A percentile compares a stretch with the other conserved stretches of the same genome.
These are phyloP conservation scores for Heterotilapia buettikoferi DNA, from an alignment of 2,113 vertebrate species.

Conservation along the genomic window DNA sequence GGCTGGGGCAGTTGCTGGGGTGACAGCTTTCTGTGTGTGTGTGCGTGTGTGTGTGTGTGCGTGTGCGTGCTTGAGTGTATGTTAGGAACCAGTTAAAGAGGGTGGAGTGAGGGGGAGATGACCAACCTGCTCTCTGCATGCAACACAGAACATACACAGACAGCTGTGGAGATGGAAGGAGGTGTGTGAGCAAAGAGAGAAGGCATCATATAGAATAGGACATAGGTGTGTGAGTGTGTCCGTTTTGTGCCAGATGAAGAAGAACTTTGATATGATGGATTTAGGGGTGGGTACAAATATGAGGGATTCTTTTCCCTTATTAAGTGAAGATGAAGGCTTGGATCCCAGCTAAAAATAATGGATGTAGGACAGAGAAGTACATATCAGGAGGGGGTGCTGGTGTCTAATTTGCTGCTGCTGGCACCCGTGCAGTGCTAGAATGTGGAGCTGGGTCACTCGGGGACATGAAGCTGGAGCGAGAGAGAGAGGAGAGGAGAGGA, in stretches of 20 bases:
- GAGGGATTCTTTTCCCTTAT: conserved; percentile 62
- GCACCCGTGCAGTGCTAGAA: conserved; percentile 50
- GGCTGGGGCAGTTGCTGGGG: too few relatives aligned
- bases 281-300: conserved; percentile 19
- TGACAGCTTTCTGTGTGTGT: conserved; percentile 22
- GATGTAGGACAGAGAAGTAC: conserved; percentile 53
- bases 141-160: not conserved
- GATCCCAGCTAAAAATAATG: conserved; percentile 74
- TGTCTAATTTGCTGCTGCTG: conserved; percentile 67
- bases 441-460: conserved; percentile 55
- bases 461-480: conserved; percentile 36
- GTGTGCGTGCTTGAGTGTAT: not conserved
- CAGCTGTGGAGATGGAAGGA: not conserved
- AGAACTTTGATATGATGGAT: conserved; percentile 1
- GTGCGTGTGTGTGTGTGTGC: not conserved
- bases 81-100: conserved; percentile 6
- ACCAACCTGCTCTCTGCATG: not conserved
- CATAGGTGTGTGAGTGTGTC: not conserved
- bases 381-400: conserved; percentile 46
- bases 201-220: not conserved
- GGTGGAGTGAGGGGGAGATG: conserved; percentile 21
- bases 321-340: conserved; percentile 58
- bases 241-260: not conserved
- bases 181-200: not conserved
- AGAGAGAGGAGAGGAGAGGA: not conserved